These are phyloP conservation scores for Syngnathoides biaculeatus DNA, from an alignment of 2,113 vertebrate genomes.

Conservation along the genomic window DNA sequence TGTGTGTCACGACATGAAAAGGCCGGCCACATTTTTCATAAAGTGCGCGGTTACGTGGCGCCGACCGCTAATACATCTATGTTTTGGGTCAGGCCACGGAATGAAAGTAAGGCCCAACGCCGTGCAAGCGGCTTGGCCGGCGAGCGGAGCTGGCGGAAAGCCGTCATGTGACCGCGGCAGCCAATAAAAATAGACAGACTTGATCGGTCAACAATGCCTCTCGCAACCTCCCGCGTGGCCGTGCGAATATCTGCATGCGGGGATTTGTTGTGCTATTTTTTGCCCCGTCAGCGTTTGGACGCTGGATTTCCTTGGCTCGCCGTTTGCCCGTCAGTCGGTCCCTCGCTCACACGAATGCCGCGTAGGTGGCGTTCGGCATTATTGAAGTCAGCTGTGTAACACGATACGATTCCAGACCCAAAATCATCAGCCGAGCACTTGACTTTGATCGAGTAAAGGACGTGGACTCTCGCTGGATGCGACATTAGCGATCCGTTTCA, in stretches of 20 bases:
- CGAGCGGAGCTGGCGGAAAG: conserved; percentile 43
- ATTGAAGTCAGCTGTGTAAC: background rate
- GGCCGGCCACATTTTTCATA: conserved; percentile 36
- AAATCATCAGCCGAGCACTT: background rate
- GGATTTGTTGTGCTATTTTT: conserved; percentile 40
- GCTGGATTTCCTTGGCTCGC: background rate
- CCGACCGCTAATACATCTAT: conserved; percentile 30
- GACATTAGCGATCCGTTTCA: background rate
- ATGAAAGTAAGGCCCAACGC: conserved; percentile 23
- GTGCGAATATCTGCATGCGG: conserved; percentile 10
- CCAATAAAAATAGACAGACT: conserved; percentile 45
- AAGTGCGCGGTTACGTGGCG: conserved; percentile 38
- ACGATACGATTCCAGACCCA: background rate
- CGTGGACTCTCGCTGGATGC: background rate
- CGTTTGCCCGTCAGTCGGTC: conserved; percentile 28
- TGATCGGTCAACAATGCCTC: conserved; percentile 66
- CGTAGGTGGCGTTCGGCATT: background rate
- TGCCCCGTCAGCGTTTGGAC: conserved; percentile 18
- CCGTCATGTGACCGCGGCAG: conserved; percentile 18
- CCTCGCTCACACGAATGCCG: background rate
- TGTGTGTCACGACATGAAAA: conserved; percentile 13
- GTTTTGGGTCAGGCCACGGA: conserved; percentile 6
- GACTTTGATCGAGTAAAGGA: background rate
- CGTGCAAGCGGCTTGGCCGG: conserved; percentile 24
- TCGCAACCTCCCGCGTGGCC: conserved; percentile 43